Base-by-base conservation (phyloP, 2,113 vertebrate genomes). In the Brachyhypopomus gauderio region DNA sequence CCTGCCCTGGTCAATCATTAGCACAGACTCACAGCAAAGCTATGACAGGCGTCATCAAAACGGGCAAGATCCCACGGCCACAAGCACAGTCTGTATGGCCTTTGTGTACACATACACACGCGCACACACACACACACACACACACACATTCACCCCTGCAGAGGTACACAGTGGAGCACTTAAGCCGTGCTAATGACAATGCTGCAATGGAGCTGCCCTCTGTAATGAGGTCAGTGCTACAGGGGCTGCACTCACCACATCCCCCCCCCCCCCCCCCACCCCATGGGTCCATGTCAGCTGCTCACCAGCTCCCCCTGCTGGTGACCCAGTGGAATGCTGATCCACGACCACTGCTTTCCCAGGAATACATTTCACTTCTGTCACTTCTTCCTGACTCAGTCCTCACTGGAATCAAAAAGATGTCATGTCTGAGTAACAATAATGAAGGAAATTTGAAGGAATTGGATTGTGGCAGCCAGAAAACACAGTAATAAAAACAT, bases 1-100 rank as follows among this genome's bases (percentile, higher is more conserved):
- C 80, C 58, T 74, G 78, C 81, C 75, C 87, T 86, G 89, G 93
- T 94, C 84, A 94, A 94, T 93, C 82, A 94, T 93, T 94, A 88
- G 84, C 88, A 60, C 52, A 27, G 52, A 3, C 23, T 63, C 7
- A 22, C 4, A 22, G 34, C 6, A 66, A 5, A 73, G 55, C 41
- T 45, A 3, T 52, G 27, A 22, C 41, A 25, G 60, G 11, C 75
- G 77, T 19, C 17, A 41, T 62, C 72, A 52, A 55, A 72, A 72
- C 60, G 36, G 23, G 56, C 27, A 52, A 38, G 55, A 41, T 80
- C 77, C 59, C 77, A 27, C 62, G 66, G 48, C 79, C 69, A 60
- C 59, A 72, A 72, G 38, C 30, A 36, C 20, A 7, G 73, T 14
- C 73, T 20, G 30, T 30, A 69, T 17, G 25, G 16, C 34, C 27